phyloP scores from a whole-genome alignment of 2,113 vertebrate species.

The Glareola pratincola region DNA sequence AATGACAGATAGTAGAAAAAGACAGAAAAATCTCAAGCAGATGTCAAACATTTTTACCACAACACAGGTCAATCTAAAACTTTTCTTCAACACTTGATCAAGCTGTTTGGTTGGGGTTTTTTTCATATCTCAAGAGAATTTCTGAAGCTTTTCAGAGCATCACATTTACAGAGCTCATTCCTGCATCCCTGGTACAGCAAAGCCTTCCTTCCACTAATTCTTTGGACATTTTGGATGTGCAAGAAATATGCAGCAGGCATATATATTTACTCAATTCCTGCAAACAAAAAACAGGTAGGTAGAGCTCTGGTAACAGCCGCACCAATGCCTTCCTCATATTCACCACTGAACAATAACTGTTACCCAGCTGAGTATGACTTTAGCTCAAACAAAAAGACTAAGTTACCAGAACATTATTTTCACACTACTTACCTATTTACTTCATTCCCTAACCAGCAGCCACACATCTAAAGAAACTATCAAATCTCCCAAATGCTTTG shows the following conservation, averaged over 20 bases:
- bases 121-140: neutral
- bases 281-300: neutral
- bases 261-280: neutral
- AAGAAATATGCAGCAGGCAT: neutral
- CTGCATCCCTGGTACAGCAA: neutral
- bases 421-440: neutral
- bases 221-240: neutral
- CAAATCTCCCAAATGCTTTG: neutral
- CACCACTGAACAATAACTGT: neutral
- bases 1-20: neutral
- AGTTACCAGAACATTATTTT: neutral
- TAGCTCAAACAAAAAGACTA: neutral
- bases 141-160: neutral
- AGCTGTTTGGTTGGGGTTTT: neutral
- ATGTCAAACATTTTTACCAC: neutral
- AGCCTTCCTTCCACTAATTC: neutral
- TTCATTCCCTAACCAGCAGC: neutral
- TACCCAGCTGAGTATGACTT: neutral
- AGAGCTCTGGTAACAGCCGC: neutral
- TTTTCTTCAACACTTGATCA: neutral
- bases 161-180: neutral
- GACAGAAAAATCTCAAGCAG: neutral
- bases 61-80: rapidly evolving
- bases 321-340: neutral
- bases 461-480: neutral